A percentile compares a stretch with the other conserved stretches of the same genome.
These are phyloP conservation scores for Clepsis dumicolana DNA, from an alignment of 2,888 invertebrate species.

Conservation along the genomic window DNA sequence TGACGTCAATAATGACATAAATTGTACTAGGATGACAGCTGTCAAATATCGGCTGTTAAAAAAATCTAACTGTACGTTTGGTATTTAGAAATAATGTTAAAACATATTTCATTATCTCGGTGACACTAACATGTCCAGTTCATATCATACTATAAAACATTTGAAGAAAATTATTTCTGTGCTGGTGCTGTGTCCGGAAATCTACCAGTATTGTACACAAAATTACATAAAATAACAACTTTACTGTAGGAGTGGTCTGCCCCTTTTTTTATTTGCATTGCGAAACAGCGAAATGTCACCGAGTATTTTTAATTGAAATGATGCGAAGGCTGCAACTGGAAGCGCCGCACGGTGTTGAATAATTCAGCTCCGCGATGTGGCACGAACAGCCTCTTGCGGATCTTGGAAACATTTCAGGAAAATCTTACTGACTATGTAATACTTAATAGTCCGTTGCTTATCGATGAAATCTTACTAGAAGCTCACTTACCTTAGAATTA, in stretches of 20 bases:
- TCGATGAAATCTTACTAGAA: background rate
- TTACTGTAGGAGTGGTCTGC: background rate
- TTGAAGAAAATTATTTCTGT: no score
- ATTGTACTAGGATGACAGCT: no score
- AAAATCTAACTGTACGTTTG: no score
- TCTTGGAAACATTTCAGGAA: slow-evolving; percentile 34
- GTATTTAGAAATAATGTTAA: no score
- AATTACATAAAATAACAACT: background rate
- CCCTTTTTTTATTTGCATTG: slow-evolving; percentile 9
- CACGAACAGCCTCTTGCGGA: slow-evolving; percentile 50
- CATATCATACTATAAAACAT: no score
- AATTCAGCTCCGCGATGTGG: slow-evolving; percentile 53
- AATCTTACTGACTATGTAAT: background rate
- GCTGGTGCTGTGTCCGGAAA: no score
- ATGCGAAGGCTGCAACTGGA: slow-evolving; percentile 5
- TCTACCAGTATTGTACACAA: no score
- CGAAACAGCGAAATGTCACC: slow-evolving; percentile 17
- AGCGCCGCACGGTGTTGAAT: slow-evolving; percentile 51
- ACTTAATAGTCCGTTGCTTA: background rate
- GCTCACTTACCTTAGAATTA: background rate
- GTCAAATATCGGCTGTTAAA: no score
- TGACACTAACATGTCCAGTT: no score
- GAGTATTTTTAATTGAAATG: slow-evolving; percentile 22
- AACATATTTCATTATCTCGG: no score
- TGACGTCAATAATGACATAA: no score